phyloP scores from a whole-genome alignment of 35 echinoderm and acorn worm genomes.

The Strongylocentrotus purpuratus region DNA sequence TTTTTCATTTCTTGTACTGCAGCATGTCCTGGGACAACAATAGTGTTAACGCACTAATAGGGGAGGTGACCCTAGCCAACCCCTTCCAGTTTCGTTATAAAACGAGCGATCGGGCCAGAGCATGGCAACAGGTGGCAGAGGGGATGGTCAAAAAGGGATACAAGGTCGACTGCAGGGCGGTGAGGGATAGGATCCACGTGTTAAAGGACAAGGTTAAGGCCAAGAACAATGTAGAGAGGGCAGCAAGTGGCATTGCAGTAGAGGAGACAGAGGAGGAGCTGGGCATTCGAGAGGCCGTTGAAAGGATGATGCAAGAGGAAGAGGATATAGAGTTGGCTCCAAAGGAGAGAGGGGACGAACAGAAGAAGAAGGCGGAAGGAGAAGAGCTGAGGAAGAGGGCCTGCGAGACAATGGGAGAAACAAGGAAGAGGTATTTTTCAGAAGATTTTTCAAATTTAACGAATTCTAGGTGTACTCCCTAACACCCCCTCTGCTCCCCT shows the following conservation, averaged over 20 bases:
- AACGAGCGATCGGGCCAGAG: constrained; percentile 21
- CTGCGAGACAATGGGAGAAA: constrained; percentile 51
- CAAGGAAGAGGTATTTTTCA: constrained; percentile 34
- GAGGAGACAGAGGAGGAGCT: constrained; percentile 44
- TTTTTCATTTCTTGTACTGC: not conserved
- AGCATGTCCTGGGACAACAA: constrained; percentile 57
- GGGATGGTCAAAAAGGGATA: not conserved
- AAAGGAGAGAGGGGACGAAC: constrained; percentile 55
- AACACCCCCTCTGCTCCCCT: not conserved
- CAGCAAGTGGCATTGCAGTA: constrained; percentile 40
- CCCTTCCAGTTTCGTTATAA: constrained; percentile 12
- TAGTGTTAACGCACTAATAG: constrained; percentile 3
- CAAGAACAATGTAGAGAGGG: constrained; percentile 47
- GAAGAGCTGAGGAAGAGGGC: constrained; percentile 32
- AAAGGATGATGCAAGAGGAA: not conserved
- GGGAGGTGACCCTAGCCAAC: not conserved
- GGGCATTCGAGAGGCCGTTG: constrained; percentile 33
- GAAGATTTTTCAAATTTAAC: not conserved
- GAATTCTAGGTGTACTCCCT: not conserved
- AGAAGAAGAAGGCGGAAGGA: constrained; percentile 24
- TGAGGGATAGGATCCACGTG: not conserved
- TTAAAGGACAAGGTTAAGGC: constrained; percentile 36
- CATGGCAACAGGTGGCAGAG: constrained; percentile 46
- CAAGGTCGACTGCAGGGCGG: constrained; percentile 45
- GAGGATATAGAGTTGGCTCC: constrained; percentile 37